Evolutionary conservation across 2,113 vertebrate species (phyloP).

Genomic region (Spheniscus mendiculus): DNA sequence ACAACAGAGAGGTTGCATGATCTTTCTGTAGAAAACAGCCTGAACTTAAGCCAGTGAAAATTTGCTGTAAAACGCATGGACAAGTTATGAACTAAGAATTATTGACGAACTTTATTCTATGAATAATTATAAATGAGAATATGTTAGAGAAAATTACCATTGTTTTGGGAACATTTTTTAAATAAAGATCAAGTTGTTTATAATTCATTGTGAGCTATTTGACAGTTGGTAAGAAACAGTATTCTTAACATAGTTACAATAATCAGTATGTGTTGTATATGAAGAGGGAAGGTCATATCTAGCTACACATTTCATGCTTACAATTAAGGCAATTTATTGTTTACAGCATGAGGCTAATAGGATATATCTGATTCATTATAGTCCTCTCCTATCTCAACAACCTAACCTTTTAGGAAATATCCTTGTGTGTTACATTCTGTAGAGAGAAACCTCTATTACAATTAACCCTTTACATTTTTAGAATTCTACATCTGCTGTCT

Average conservation of each 20-base stretch:
- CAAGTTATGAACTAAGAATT: neutral
- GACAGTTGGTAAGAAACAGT: neutral
- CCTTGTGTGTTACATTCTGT: neutral
- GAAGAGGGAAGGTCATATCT: neutral
- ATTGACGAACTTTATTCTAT: neutral
- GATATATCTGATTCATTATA: neutral
- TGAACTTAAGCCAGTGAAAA: neutral
- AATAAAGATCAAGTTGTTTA: neutral
- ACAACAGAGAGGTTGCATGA: neutral
- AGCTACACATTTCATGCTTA: neutral
- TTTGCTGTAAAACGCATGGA: neutral
- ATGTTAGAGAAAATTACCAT: neutral
- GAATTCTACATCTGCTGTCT: neutral
- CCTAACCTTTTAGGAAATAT: neutral
- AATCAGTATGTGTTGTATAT: neutral
- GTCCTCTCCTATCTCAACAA: neutral
- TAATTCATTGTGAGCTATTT: neutral
- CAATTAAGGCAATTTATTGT: neutral
- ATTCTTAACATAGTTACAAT: neutral
- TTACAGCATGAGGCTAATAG: neutral
- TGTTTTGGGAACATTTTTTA: neutral
- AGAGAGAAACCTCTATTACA: neutral
- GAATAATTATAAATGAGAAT: neutral
- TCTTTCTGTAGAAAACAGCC: neutral
- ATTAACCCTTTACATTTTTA: neutral